These are phyloP conservation scores for Agrochola circellaris DNA, from an alignment of 2,888 invertebrate species.

Conservation along the genomic window DNA sequence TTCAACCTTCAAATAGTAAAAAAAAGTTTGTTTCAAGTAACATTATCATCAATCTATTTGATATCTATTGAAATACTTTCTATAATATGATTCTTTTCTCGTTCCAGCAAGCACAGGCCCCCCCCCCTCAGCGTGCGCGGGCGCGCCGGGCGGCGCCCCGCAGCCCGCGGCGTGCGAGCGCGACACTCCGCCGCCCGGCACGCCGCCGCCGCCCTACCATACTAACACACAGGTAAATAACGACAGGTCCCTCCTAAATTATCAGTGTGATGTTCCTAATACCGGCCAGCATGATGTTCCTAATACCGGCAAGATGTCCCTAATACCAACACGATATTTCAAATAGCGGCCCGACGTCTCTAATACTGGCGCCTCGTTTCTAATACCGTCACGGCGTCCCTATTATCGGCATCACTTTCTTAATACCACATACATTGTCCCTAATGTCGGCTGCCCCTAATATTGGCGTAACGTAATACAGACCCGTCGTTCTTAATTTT, in stretches of 20 bases:
- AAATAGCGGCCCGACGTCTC: not conserved
- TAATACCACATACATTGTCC: too few species aligned
- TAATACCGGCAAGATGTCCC: not conserved
- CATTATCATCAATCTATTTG: too few species aligned
- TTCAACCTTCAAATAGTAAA: not conserved
- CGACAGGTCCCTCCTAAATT: too few species aligned
- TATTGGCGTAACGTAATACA: not conserved
- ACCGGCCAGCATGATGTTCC: not conserved
- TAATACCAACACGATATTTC: not conserved
- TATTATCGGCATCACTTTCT: too few species aligned
- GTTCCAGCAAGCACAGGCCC: constrained; percentile 44
- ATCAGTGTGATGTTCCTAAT: not conserved
- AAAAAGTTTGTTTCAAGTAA: too few species aligned
- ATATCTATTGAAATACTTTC: too few species aligned
- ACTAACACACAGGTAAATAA: constrained; percentile 81
- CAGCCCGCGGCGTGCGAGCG: constrained; percentile 80
- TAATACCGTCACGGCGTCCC: too few species aligned
- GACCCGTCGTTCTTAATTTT: not conserved
- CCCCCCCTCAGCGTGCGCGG: constrained; percentile 95
- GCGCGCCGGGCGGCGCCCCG: constrained; percentile 92
- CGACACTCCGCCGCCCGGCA: constrained; percentile 95
- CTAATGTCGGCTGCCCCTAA: not conserved
- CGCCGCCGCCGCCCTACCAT: constrained; percentile 96
- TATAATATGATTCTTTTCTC: not conserved
- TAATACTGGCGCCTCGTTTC: not conserved